phyloP scores from a whole-genome alignment of 2,888 invertebrate species.

The Perdita meconis region DNA sequence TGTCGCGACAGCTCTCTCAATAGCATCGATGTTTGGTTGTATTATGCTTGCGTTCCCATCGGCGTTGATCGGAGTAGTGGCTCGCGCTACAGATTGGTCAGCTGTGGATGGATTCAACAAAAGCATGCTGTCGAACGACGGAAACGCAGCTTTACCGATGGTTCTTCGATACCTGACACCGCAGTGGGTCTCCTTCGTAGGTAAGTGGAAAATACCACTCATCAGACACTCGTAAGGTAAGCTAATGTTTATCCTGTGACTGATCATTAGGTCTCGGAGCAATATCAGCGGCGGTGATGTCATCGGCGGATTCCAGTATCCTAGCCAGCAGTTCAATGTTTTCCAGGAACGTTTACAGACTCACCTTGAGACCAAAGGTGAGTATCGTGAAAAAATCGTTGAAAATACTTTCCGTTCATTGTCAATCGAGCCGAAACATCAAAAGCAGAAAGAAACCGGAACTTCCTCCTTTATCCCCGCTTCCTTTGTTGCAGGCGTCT shows the following conservation, averaged over 20 bases:
- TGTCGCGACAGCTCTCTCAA: constrained; percentile 88
- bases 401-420: not conserved
- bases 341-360: constrained; percentile 89
- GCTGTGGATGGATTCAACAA: constrained; percentile 78
- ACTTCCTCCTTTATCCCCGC: not conserved
- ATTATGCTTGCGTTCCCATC: constrained; percentile 88
- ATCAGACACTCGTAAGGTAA: too few relatives aligned
- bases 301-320: constrained; percentile 90
- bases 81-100: constrained; percentile 87
- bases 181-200: constrained; percentile 87
- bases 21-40: constrained; percentile 88
- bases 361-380: constrained; percentile 88
- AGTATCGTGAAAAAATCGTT: constrained; percentile 62
- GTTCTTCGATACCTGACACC: constrained; percentile 87
- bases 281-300: constrained; percentile 91
- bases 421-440: not conserved
- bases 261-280: constrained; percentile 87
- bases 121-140: constrained; percentile 82
- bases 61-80: constrained; percentile 88
- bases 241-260: not conserved
- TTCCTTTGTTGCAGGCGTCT: constrained; percentile 85
- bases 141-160: constrained; percentile 87
- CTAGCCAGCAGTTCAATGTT: constrained; percentile 90
- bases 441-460: not conserved
- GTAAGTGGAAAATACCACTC: constrained; percentile 73